Base-by-base conservation (phyloP, 2,888 invertebrate genomes). In the Polyommatus icarus region DNA sequence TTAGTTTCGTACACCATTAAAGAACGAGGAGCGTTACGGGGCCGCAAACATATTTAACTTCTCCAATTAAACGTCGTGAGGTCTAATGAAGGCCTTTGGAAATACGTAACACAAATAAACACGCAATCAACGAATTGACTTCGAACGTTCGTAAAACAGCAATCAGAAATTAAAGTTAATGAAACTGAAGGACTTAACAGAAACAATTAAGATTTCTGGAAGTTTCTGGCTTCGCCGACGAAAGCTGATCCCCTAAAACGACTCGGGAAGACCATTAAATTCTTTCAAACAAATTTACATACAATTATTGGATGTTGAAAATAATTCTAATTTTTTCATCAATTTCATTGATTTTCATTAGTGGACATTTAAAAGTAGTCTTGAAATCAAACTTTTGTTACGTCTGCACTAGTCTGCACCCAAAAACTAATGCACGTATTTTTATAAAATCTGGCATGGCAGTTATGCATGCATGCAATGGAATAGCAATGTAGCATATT, bases 281-380 rank as follows among this genome's bases (percentile, higher is more conserved):
- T 87, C 86, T 88, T 89, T 85, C 84, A 84, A 88, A 87, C 86
- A 86, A 87, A 87, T 84, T 87, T 81, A 81, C 79, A 81, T 80
- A 81, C 80, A 80, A 84, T 84, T 82, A 86, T 81, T 82, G 82
- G 82, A 80, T 79, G 81, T 77, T 77, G 72, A 59, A 40, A 77
- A 59, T 36, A 73, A 57, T 73, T 73, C 40, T 40, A 20, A 32
- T 59, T 61, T n/a, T 76, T 59, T 76, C 15, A 15, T 76, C 10
- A 32, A 57, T 57, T 54, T 76, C 15, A 32, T 76, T 57, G 29
- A 32, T 57, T 24, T 76, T 12, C 10, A 32, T 72, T 67, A 24
- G 59, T 59, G 59, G 40, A 59, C 5, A 20, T n/a, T 20, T n/a
- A 15, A 57, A 57, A n/a, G 3, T 1, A n/a, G 18, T 59, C 40